Conservation (phyloP, 2,797 vertebrate genomes). For the Labroides dimidiatus region DNA sequence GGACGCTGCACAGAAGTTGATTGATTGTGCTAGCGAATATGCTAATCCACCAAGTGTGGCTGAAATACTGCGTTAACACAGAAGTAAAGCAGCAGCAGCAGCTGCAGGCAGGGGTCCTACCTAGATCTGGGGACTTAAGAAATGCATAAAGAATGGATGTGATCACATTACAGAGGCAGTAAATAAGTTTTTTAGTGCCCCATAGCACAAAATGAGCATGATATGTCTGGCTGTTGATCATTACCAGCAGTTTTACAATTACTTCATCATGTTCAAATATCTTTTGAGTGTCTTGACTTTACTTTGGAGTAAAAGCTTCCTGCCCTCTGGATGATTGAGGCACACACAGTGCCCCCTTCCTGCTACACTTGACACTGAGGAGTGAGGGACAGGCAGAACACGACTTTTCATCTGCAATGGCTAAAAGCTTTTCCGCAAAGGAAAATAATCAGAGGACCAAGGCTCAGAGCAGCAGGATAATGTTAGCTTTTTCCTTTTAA, state of each 20-base stretch:
- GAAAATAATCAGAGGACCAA: conserved; percentile 7
- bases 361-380: background rate
- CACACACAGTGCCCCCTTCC: background rate
- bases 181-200: conserved; percentile 11
- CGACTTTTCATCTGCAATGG: conserved; percentile 20
- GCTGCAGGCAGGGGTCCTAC: conserved; percentile 50
- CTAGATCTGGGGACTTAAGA: conserved; percentile 38
- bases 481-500: background rate
- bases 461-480: background rate
- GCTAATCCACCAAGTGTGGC: conserved; percentile 59
- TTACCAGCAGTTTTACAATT: conserved; percentile 21
- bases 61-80: conserved; percentile 40
- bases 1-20: conserved; percentile 59
- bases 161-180: conserved; percentile 33
- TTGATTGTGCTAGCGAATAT: conserved; percentile 66
- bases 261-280: conserved; percentile 19
- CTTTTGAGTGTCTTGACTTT: conserved; percentile 25
- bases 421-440: conserved; percentile 22
- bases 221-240: conserved; percentile 39
- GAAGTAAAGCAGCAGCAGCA: conserved; percentile 58
- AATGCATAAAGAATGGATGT: conserved; percentile 30
- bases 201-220: conserved; percentile 19
- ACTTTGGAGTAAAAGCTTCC: conserved; percentile 8
- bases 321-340: conserved; percentile 9
- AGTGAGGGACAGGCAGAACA: background rate